These are phyloP conservation scores for Callipepla californica DNA, from an alignment of 2,113 vertebrate genomes.

Conservation along the genomic window DNA sequence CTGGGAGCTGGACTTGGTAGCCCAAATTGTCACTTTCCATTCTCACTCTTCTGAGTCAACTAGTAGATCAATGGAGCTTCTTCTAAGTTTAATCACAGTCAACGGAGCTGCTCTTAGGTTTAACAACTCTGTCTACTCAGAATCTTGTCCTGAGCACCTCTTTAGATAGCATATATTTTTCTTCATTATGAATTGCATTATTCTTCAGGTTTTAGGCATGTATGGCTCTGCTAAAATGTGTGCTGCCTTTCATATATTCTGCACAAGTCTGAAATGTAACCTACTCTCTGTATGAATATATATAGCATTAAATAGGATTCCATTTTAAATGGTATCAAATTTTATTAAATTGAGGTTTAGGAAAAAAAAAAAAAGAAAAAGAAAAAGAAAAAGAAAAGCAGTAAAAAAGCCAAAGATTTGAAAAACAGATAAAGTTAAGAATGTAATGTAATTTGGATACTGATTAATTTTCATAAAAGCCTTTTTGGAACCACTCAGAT, in stretches of 20 bases:
- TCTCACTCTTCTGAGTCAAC: not conserved
- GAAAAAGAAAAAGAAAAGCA: not conserved
- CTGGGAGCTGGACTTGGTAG: not conserved
- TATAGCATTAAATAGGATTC: not conserved
- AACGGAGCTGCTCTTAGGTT: not conserved
- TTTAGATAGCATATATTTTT: not conserved
- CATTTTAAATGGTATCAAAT: not conserved
- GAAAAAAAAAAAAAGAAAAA: not conserved
- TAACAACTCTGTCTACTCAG: not conserved
- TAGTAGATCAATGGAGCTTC: not conserved
- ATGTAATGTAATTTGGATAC: not conserved
- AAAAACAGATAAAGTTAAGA: constrained; percentile 10
- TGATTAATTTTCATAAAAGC: constrained; percentile 42
- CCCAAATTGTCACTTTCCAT: not conserved
- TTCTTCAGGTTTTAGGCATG: not conserved
- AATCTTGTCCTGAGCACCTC: not conserved
- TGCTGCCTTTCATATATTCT: not conserved
- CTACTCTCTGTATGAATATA: not conserved
- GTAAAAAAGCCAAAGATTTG: not conserved
- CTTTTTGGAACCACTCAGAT: not conserved
- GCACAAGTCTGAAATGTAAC: not conserved
- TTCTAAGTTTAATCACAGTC: not conserved
- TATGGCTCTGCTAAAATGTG: not conserved
- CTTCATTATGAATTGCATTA: not conserved
- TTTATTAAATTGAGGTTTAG: not conserved